Percentiles rank a stretch among this genome's conserved stretches.
These are phyloP conservation scores for Agrotis puta DNA, from an alignment of 2,888 invertebrate genomes.

Conservation along the genomic window DNA sequence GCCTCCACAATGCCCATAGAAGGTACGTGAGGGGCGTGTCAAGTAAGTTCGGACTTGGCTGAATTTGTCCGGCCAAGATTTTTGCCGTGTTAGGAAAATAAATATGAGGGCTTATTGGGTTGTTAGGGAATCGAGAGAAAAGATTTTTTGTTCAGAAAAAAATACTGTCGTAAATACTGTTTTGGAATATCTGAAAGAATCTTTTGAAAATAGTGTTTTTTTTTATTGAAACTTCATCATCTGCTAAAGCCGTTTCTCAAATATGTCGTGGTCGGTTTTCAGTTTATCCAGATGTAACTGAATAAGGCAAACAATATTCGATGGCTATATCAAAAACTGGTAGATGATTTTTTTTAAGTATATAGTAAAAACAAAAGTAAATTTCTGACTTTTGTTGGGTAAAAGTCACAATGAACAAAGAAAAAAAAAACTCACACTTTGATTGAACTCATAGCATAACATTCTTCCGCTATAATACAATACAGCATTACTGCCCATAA, in stretches of 20 bases:
- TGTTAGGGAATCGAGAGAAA: conserved; percentile 21
- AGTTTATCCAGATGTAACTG: no score
- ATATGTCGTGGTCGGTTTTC: no score
- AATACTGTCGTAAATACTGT: not conserved
- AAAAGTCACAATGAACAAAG: no score
- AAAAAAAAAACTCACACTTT: no score
- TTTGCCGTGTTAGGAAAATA: conserved; percentile 40
- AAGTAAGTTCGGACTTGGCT: conserved; percentile 61
- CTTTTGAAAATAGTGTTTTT: not conserved
- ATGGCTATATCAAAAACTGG: no score
- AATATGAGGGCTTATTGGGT: conserved; percentile 43
- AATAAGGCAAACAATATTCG: no score
- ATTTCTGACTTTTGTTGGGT: no score
- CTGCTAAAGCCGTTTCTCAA: no score
- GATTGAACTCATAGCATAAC: not conserved
- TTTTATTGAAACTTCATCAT: not conserved
- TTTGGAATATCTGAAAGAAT: not conserved
- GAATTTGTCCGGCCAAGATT: conserved; percentile 55
- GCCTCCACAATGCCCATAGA: conserved; percentile 63
- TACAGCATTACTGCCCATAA: conserved; percentile 9
- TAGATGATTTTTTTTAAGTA: no score
- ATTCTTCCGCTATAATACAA: conserved; percentile 14
- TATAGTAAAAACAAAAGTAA: no score
- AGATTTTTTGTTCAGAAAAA: conserved; percentile 11
- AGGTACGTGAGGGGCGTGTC: conserved; percentile 58